These are phyloP conservation scores for Erpornis zantholeuca DNA, from an alignment of 2,113 vertebrate species.

Conservation along the genomic window DNA sequence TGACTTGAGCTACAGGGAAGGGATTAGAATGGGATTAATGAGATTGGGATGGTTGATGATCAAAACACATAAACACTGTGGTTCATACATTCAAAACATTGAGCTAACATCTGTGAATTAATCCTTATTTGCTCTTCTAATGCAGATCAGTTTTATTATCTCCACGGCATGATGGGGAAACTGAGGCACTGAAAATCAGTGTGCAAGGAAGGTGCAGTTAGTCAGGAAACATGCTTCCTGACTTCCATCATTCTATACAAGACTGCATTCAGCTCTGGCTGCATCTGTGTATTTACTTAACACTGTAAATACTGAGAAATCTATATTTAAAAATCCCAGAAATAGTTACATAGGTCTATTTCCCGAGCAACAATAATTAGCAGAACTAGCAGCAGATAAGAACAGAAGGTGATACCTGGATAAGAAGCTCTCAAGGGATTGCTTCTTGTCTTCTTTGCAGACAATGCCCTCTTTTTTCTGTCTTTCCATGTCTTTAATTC, in stretches of 20 bases:
- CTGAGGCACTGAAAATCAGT: background rate
- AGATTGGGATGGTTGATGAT: background rate
- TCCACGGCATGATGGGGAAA: background rate
- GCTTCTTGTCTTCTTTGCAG: conserved; percentile 96
- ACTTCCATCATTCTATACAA: background rate
- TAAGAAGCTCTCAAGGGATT: conserved; percentile 94
- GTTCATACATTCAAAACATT: background rate
- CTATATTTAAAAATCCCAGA: background rate
- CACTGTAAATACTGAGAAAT: background rate
- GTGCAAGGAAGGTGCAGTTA: background rate
- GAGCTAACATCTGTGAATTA: conserved; percentile 7
- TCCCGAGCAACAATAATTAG: background rate
- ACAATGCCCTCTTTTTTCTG: conserved; percentile 92
- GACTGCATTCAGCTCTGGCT: background rate
- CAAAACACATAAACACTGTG: background rate
- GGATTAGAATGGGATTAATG: conserved; percentile 24
- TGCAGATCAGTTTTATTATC: background rate
- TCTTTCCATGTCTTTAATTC: conserved; percentile 96
- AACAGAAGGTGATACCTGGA: conserved; percentile 80
- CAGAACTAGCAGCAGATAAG: background rate
- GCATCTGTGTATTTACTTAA: background rate
- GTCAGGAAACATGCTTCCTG: background rate
- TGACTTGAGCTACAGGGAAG: background rate
- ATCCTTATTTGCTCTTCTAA: background rate
- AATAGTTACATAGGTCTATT: background rate